A percentile compares a stretch with the other conserved stretches of the same genome.
Evolutionary conservation across 1,140 invertebrate genomes (phyloP).

Genomic region (Lerema accius): DNA sequence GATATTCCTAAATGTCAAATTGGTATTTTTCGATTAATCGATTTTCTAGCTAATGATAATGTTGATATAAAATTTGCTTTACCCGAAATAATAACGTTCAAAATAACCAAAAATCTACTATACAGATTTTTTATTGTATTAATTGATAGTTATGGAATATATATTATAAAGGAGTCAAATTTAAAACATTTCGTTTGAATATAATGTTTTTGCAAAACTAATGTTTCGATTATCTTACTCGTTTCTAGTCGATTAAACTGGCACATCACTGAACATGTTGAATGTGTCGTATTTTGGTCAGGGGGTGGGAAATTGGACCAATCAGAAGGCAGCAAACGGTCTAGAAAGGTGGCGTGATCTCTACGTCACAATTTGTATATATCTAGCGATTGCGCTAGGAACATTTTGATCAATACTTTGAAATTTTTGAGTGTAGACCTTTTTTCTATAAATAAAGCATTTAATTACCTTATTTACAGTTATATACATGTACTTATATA

Average conservation of each 20-base stretch:
- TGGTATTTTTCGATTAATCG: conserved; percentile 40
- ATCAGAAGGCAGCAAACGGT: conserved; percentile 56
- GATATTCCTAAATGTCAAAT: conserved; percentile 44
- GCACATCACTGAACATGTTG: conserved; percentile 68
- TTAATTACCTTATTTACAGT: background rate
- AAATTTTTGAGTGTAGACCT: conserved; percentile 22
- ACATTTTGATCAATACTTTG: conserved; percentile 43
- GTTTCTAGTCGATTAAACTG: conserved; percentile 35
- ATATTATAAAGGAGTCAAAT: no score
- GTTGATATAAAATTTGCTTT: conserved; percentile 18
- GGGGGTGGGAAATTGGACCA: conserved; percentile 65
- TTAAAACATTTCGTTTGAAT: no score
- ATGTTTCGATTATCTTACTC: conserved; percentile 23
- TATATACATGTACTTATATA: no score
- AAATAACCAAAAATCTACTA: no score
- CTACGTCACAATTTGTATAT: conserved; percentile 70
- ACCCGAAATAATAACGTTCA: no score
- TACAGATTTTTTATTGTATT: no score
- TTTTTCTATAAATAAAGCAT: background rate
- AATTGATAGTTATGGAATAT: no score
- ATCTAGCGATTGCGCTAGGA: conserved; percentile 41
- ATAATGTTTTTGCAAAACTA: background rate
- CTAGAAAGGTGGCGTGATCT: conserved; percentile 78
- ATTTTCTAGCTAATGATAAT: conserved; percentile 10
- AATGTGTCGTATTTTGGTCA: conserved; percentile 64